Conservation (phyloP, 2,797 vertebrate genomes). For the Eupleurogrammus muticus region DNA sequence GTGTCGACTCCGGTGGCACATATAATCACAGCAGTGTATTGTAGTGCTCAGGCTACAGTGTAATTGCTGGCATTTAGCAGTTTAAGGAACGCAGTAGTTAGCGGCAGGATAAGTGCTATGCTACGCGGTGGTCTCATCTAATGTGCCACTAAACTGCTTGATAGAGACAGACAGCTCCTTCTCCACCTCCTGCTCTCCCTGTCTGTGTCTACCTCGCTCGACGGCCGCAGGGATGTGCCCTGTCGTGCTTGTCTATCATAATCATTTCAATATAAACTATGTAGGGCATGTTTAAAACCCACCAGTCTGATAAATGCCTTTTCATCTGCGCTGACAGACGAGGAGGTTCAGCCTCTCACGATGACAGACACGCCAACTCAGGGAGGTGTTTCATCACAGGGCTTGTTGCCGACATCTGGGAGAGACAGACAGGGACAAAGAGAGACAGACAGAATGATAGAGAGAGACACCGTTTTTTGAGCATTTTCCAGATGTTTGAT, state of each 20-base stretch:
- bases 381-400: conserved; percentile 62
- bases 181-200: conserved; percentile 1
- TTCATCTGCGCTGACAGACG: conserved; percentile 75
- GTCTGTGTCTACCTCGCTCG: conserved; percentile 29
- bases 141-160: conserved; percentile 47
- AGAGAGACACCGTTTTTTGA: conserved; percentile 50
- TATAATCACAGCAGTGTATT: conserved; percentile 44
- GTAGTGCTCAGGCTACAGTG: conserved; percentile 16
- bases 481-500: conserved; percentile 83
- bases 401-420: conserved; percentile 46
- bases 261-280: conserved; percentile 81
- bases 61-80: conserved; percentile 52
- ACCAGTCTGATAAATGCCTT: conserved; percentile 68
- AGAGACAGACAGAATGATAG: conserved; percentile 11
- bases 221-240: conserved; percentile 57
- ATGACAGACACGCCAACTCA: conserved; percentile 72
- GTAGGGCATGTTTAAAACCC: conserved; percentile 78
- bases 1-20: conserved; percentile 23
- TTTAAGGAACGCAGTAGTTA: conserved; percentile 54
- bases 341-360: conserved; percentile 55
- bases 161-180: conserved; percentile 46
- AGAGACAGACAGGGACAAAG: conserved; percentile 15
- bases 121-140: conserved; percentile 68
- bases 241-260: conserved; percentile 74
- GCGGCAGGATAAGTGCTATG: conserved; percentile 33